Conservation (phyloP, 2,888 invertebrate genomes). For the Melanotus villosus region DNA sequence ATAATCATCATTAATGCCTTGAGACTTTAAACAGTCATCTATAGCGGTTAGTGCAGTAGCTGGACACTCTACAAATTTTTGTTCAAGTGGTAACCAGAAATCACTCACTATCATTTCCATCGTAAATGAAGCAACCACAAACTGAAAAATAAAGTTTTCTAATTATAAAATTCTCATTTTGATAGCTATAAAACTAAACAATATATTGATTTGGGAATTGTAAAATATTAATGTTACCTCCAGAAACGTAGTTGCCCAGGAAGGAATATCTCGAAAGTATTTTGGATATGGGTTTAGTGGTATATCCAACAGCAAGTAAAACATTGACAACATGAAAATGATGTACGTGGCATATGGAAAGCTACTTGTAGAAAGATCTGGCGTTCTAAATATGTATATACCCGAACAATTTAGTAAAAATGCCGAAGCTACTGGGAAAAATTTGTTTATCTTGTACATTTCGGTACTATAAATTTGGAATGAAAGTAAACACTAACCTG, state of each 20-base stretch:
- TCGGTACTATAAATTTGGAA: too few species aligned
- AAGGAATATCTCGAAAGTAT: constrained; percentile 55
- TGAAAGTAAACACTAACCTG: too few species aligned
- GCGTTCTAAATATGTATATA: constrained; percentile 60
- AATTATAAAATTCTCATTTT: too few species aligned
- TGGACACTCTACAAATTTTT: constrained; percentile 50
- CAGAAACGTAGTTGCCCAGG: not conserved
- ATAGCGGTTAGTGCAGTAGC: constrained; percentile 56
- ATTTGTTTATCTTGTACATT: too few species aligned
- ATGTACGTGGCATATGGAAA: constrained; percentile 61
- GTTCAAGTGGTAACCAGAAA: constrained; percentile 66
- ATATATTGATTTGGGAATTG: too few species aligned
- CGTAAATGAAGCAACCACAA: constrained; percentile 58
- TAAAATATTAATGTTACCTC: too few species aligned
- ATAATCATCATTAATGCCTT: constrained; percentile 51
- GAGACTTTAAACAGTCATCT: constrained; percentile 47
- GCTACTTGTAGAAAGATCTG: constrained; percentile 51
- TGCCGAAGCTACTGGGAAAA: constrained; percentile 58
- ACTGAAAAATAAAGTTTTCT: constrained; percentile 55
- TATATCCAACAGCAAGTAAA: constrained; percentile 61
- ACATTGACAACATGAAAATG: constrained; percentile 59
- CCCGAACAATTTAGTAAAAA: constrained; percentile 58
- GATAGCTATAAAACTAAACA: too few species aligned
- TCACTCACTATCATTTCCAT: constrained; percentile 62
- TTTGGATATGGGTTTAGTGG: constrained; percentile 58